These are phyloP conservation scores for Lepidonotus clava DNA, from an alignment of 2,888 invertebrate species.

Conservation along the genomic window DNA sequence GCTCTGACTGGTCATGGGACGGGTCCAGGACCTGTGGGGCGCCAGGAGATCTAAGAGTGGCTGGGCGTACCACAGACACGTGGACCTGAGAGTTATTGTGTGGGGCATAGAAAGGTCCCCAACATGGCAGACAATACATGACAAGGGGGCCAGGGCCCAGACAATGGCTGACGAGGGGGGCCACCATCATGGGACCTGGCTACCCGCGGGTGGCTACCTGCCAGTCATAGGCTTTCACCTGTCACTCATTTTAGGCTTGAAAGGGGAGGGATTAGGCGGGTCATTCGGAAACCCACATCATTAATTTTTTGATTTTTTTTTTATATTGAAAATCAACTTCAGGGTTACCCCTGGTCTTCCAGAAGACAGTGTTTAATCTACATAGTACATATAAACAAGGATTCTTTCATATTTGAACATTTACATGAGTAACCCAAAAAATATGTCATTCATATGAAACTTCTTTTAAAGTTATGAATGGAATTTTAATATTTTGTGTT, in stretches of 20 bases:
- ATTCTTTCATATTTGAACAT: no score
- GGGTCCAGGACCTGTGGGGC: neutral
- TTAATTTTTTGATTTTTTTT: no score
- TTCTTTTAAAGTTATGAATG: no score
- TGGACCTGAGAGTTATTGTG: neutral
- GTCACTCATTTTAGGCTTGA: neutral
- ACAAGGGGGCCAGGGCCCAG: neutral
- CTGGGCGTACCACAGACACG: neutral
- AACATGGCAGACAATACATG: neutral
- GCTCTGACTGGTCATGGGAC: neutral
- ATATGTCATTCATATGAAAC: no score
- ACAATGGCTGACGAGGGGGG: neutral
- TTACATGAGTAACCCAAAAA: no score
- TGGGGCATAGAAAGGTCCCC: neutral
- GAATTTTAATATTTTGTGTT: no score
- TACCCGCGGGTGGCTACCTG: neutral
- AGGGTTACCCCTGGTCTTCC: neutral
- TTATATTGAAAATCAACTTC: no score
- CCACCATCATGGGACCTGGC: constrained; percentile 1
- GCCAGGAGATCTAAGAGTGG: neutral
- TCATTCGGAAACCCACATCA: no score
- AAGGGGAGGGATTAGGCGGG: neutral
- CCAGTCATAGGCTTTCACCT: no score
- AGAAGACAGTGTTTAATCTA: neutral
- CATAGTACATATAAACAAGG: no score